Conservation (phyloP, 1,140 invertebrate genomes). For the Sarcophaga bullata region DNA sequence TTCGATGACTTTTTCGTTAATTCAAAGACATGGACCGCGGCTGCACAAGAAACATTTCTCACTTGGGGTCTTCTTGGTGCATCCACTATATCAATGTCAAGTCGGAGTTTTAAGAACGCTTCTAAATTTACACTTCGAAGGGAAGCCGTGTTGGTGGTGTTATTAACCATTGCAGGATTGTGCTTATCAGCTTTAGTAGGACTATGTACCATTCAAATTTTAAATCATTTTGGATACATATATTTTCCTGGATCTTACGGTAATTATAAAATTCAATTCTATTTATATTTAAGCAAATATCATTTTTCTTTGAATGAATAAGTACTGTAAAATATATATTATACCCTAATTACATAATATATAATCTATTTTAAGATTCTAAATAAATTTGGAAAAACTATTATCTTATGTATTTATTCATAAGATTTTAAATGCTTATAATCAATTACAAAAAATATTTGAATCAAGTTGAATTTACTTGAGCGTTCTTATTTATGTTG, state of each 20-base stretch:
- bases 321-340: too few species aligned
- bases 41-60: slow-evolving; percentile 86
- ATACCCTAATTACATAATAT: too few species aligned
- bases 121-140: slow-evolving; percentile 76
- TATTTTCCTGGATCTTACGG: slow-evolving; percentile 88
- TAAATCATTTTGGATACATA: slow-evolving; percentile 75
- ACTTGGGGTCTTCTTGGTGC: slow-evolving; percentile 91
- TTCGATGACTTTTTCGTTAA: slow-evolving; percentile 88
- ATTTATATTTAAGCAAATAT: too few species aligned
- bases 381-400: too few species aligned
- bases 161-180: slow-evolving; percentile 80
- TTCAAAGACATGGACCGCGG: slow-evolving; percentile 86
- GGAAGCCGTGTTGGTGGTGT: slow-evolving; percentile 81
- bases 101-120: slow-evolving; percentile 70
- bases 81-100: slow-evolving; percentile 83
- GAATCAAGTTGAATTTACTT: too few species aligned
- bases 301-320: too few species aligned
- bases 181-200: slow-evolving; percentile 81
- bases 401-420: too few species aligned
- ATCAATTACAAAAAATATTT: too few species aligned
- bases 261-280: slow-evolving; percentile 65
- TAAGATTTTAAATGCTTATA: too few species aligned
- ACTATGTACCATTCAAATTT: slow-evolving; percentile 81
- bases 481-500: too few species aligned
- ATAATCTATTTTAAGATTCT: too few species aligned